Conservation (phyloP, 2,113 vertebrate genomes). For the Percopsis transmontana region DNA sequence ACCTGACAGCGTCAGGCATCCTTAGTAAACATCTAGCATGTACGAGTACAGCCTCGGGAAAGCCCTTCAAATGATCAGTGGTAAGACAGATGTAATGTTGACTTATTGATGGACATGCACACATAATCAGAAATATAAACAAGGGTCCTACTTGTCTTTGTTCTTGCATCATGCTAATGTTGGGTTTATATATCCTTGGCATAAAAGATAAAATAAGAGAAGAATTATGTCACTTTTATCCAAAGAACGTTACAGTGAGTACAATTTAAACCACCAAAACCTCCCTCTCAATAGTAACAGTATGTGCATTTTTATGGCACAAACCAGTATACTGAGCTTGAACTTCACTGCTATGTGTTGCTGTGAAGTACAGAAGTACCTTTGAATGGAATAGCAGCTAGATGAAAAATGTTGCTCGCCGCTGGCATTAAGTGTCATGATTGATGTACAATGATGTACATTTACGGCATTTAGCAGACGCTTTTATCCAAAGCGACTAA, state of each 20-base stretch:
- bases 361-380: slow-evolving; percentile 41
- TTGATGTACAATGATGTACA: slow-evolving; percentile 59
- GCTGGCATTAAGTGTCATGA: slow-evolving; percentile 48
- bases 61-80: slow-evolving; percentile 46
- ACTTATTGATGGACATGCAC: slow-evolving; percentile 40
- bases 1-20: slow-evolving; percentile 32
- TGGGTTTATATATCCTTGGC: too few species aligned
- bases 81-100: slow-evolving; percentile 33
- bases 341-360: slow-evolving; percentile 5
- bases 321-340: too few species aligned
- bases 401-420: slow-evolving; percentile 49
- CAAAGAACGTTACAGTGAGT: too few species aligned
- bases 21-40: slow-evolving; percentile 24
- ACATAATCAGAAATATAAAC: background rate
- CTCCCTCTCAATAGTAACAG: too few species aligned
- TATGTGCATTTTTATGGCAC: too few species aligned
- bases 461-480: slow-evolving; percentile 42
- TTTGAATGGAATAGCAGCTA: slow-evolving; percentile 35
- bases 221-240: too few species aligned
- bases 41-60: slow-evolving; percentile 46
- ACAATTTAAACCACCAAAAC: too few species aligned
- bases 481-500: too few species aligned
- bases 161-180: too few species aligned
- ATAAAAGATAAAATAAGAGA: too few species aligned
- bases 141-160: too few species aligned